Evolutionary conservation across 1,140 invertebrate genomes (phyloP).

Genomic region (Drosophila kurseongensis): DNA sequence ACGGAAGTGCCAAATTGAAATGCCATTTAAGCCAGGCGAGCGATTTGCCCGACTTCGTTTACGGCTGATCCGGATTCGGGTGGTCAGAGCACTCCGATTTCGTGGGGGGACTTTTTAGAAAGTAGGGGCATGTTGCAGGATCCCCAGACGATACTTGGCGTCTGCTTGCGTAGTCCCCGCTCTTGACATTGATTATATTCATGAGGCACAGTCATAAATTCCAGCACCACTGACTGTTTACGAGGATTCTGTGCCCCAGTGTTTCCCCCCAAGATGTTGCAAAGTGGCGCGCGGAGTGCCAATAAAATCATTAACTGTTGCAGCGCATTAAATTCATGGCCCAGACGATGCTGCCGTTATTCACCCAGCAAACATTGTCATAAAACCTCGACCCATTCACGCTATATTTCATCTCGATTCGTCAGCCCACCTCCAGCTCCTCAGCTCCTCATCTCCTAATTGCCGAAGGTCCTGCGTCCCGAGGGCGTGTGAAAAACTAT

Average conservation of each 20-base stretch:
- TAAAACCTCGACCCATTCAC: slow-evolving; percentile 58
- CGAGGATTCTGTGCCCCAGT: slow-evolving; percentile 16
- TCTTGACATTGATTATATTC: slow-evolving; percentile 68
- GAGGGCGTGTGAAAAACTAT: slow-evolving; percentile 63
- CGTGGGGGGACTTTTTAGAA: not conserved
- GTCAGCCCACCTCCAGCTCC: not conserved
- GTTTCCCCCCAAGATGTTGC: slow-evolving; percentile 9
- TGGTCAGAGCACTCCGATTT: slow-evolving; percentile 39
- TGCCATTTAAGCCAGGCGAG: slow-evolving; percentile 69
- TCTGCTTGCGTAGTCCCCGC: slow-evolving; percentile 40
- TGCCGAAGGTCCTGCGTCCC: slow-evolving; percentile 24
- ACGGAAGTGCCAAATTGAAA: slow-evolving; percentile 82
- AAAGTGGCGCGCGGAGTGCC: slow-evolving; percentile 65
- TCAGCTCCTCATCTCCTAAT: slow-evolving; percentile 39
- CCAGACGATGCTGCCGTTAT: slow-evolving; percentile 51
- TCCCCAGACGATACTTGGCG: slow-evolving; percentile 50
- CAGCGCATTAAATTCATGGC: slow-evolving; percentile 70
- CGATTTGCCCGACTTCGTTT: slow-evolving; percentile 46
- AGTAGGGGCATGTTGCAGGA: not conserved
- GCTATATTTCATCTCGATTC: slow-evolving; percentile 43
- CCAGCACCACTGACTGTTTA: slow-evolving; percentile 47
- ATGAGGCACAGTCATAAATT: slow-evolving; percentile 71
- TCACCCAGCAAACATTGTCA: slow-evolving; percentile 57
- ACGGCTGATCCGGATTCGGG: slow-evolving; percentile 15
- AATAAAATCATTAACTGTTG: slow-evolving; percentile 82